A percentile compares a stretch with the other conserved stretches of the same genome.
phyloP scores from a whole-genome alignment of 35 echinoderm and acorn worm species.

The Strongylocentrotus purpuratus region DNA sequence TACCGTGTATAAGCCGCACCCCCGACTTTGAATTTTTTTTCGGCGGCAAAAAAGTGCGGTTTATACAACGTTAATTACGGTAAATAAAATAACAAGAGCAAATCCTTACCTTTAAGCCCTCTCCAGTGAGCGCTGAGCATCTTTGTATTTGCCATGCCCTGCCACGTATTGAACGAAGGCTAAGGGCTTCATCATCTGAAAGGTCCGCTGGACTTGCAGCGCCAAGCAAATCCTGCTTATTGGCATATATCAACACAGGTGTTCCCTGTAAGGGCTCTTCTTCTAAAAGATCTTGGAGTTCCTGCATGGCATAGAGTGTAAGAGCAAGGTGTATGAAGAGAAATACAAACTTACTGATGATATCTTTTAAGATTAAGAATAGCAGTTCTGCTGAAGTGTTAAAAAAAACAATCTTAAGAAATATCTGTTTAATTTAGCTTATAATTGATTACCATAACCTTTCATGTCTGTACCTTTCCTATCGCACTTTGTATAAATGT shows the following conservation, averaged over 20 bases:
- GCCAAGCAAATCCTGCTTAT: constrained; percentile 67
- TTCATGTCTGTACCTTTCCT: too few relatives aligned
- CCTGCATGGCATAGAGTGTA: constrained; percentile 1
- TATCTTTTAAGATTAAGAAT: background rate
- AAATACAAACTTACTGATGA: background rate
- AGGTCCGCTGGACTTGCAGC: constrained; percentile 54
- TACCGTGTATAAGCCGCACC: too few relatives aligned
- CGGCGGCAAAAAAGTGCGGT: too few relatives aligned
- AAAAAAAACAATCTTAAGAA: too few relatives aligned
- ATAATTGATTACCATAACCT: too few relatives aligned
- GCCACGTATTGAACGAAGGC: constrained; percentile 29
- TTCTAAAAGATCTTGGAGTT: constrained; percentile 54
- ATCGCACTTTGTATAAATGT: too few relatives aligned
- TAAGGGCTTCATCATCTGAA: background rate
- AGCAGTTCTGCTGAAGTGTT: too few relatives aligned
- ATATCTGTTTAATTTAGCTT: too few relatives aligned
- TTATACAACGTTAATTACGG: too few relatives aligned
- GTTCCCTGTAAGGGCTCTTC: constrained; percentile 61
- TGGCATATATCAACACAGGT: constrained; percentile 68
- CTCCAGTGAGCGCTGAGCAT: constrained; percentile 73
- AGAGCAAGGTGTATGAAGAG: background rate
- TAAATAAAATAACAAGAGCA: background rate
- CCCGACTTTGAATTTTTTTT: too few relatives aligned
- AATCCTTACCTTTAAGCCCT: constrained; percentile 78
- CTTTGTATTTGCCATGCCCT: constrained; percentile 85